Evolutionary conservation across 2,113 vertebrate genomes (phyloP).

Genomic region (Pedionomus torquatus): DNA sequence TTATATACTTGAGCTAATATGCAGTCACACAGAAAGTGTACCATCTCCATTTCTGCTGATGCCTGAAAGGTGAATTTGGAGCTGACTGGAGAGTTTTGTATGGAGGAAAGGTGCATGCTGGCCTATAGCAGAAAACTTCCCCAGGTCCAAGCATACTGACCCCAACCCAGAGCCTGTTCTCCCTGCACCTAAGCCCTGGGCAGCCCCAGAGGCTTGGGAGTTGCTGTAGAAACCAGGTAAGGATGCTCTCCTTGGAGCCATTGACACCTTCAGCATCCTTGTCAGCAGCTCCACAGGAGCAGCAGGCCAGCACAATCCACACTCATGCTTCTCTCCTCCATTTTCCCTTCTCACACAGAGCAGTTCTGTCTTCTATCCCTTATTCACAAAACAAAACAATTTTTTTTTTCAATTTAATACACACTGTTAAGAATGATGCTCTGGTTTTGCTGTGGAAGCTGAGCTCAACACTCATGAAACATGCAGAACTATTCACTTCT

Average conservation of each 20-base stretch:
- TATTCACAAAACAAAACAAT: neutral
- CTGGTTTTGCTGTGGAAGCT: neutral
- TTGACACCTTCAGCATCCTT: neutral
- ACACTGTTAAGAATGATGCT: neutral
- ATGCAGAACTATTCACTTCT: neutral
- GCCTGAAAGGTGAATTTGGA: neutral
- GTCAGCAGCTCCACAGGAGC: neutral
- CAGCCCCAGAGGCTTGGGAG: neutral
- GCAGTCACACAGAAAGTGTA: neutral
- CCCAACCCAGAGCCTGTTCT: neutral
- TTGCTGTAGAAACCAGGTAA: accelerated
- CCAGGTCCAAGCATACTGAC: neutral
- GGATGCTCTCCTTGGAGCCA: neutral
- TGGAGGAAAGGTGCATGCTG: neutral
- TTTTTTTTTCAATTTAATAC: neutral
- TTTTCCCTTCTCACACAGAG: neutral
- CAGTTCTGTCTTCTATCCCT: neutral
- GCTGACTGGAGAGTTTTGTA: neutral
- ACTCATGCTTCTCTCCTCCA: neutral
- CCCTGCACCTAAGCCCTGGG: accelerated
- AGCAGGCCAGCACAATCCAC: neutral
- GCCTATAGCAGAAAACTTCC: neutral
- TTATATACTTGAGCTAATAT: neutral
- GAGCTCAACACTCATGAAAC: neutral
- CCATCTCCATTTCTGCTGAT: neutral